These are phyloP conservation scores for Morpho deidamia DNA, from an alignment of 2,888 invertebrate genomes.

Conservation along the genomic window DNA sequence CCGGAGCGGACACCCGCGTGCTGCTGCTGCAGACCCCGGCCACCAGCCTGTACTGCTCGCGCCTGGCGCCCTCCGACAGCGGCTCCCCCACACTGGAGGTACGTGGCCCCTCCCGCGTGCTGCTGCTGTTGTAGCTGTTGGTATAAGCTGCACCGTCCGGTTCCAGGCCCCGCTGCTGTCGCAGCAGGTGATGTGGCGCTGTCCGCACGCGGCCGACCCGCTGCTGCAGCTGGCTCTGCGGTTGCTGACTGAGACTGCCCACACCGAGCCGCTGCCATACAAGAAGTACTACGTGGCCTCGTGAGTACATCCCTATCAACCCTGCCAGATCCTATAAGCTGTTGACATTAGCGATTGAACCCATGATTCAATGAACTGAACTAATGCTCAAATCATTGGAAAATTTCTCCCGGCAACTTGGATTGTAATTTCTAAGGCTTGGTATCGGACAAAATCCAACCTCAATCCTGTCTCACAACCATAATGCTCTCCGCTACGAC, in stretches of 20 bases:
- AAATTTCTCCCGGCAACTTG: no score
- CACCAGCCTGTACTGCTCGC: constrained; percentile 19
- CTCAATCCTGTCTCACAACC: no score
- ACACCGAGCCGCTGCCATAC: constrained; percentile 33
- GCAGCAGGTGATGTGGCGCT: constrained; percentile 35
- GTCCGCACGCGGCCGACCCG: constrained; percentile 46
- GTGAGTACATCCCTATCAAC: constrained; percentile 38
- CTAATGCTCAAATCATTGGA: no score
- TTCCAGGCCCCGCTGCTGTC: constrained; percentile 38
- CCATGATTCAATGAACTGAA: no score
- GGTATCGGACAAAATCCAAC: no score
- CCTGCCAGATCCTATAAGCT: no score
- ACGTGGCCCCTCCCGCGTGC: no score
- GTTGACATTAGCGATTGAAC: no score
- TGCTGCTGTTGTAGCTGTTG: constrained; percentile 17
- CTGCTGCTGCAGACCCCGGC: constrained; percentile 59
- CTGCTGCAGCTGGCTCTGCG: constrained; percentile 49
- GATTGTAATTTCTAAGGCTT: no score
- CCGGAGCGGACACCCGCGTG: constrained; percentile 30
- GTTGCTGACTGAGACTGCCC: constrained; percentile 34
- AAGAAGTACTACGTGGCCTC: constrained; percentile 49
- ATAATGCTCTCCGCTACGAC: no score
- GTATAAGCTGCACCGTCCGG: constrained; percentile 8
- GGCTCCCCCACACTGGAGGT: not conserved
- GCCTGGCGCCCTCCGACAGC: not conserved